phyloP scores from a whole-genome alignment of 2,888 invertebrate genomes.

The Rugalucina vietnamica region DNA sequence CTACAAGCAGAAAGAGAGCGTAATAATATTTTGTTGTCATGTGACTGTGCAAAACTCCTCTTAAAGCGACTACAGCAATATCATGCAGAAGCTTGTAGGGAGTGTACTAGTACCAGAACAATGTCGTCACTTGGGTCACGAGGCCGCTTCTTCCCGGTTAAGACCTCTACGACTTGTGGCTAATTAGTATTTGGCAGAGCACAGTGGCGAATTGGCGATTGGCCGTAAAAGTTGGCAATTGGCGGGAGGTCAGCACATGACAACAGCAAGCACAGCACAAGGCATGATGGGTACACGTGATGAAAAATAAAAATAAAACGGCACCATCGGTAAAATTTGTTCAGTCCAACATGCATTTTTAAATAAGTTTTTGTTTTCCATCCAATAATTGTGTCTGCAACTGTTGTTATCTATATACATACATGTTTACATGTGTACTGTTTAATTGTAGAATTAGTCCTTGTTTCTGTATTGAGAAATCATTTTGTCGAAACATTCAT shows the following conservation, averaged over 20 bases:
- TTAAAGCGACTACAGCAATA: slow-evolving; percentile 81
- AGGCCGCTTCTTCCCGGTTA: slow-evolving; percentile 98
- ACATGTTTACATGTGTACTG: slow-evolving; percentile 15
- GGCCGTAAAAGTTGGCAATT: slow-evolving; percentile 77
- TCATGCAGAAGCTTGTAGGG: slow-evolving; percentile 81
- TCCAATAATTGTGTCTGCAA: slow-evolving; percentile 36
- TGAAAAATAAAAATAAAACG: slow-evolving; percentile 83
- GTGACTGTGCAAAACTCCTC: slow-evolving; percentile 83
- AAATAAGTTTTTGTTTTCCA: slow-evolving; percentile 37
- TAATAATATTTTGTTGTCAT: slow-evolving; percentile 76
- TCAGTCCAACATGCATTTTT: slow-evolving; percentile 79
- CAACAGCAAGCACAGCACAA: slow-evolving; percentile 84
- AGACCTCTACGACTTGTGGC: slow-evolving; percentile 84
- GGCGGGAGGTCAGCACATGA: slow-evolving; percentile 82
- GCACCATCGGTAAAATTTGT: slow-evolving; percentile 81
- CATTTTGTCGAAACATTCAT: no score
- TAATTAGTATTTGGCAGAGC: slow-evolving; percentile 82
- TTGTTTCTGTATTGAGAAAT: not conserved
- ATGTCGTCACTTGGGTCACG: slow-evolving; percentile 93
- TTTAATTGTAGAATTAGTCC: not conserved
- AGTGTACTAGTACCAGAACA: slow-evolving; percentile 93
- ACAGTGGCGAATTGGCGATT: slow-evolving; percentile 82
- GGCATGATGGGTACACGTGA: slow-evolving; percentile 83
- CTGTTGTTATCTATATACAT: slow-evolving; percentile 36
- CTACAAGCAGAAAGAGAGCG: slow-evolving; percentile 70